Evolutionary conservation across 2,113 vertebrate genomes (phyloP).

Genomic region (Condylura cristata): DNA sequence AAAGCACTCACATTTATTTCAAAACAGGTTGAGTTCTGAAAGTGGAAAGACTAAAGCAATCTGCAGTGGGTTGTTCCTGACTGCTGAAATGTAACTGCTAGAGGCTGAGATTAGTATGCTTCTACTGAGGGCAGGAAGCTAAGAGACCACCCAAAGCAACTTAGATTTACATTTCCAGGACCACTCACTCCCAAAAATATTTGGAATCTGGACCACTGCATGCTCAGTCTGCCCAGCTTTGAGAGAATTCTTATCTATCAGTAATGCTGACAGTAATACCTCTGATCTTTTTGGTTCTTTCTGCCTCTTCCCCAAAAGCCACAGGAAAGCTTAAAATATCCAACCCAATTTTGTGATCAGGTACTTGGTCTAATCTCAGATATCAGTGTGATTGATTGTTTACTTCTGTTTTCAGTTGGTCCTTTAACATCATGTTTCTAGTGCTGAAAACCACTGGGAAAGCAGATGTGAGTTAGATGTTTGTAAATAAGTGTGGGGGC

Average conservation of each 20-base stretch:
- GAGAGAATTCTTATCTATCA: not conserved
- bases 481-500: not conserved
- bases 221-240: not conserved
- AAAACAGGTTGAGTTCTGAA: conserved; percentile 7
- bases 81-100: not conserved
- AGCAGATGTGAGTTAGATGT: conserved; percentile 30
- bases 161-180: not conserved
- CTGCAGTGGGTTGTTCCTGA: not conserved
- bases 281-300: not conserved
- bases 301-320: not conserved
- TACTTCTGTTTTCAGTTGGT: not conserved
- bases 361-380: not conserved
- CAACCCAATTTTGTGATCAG: not conserved
- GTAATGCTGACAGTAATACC: not conserved
- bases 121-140: not conserved
- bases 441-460: not conserved
- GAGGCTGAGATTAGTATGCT: not conserved
- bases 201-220: not conserved
- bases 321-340: conserved; percentile 16
- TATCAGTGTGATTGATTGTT: not conserved
- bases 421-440: not conserved
- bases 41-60: not conserved
- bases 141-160: not conserved
- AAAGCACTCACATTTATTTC: not conserved
- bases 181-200: not conserved